Evolutionary conservation across 2,797 vertebrate genomes (phyloP).

Genomic region (Thripadectes ignobilis): DNA sequence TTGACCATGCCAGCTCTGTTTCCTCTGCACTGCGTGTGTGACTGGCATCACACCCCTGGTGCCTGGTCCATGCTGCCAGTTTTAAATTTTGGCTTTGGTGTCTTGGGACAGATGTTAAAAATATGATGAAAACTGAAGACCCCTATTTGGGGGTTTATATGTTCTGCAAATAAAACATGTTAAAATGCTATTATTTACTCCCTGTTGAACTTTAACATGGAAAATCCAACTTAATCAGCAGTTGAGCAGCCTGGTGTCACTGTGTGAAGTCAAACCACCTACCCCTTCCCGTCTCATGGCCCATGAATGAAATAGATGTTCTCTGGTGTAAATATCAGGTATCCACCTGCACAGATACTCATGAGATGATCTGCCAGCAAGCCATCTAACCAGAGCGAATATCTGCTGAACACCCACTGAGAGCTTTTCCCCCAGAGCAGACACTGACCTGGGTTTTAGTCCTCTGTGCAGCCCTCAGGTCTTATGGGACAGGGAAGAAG

Average conservation of each 20-base stretch:
- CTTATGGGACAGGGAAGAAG: background rate
- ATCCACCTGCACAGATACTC: background rate
- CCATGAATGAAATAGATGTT: background rate
- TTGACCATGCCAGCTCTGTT: background rate
- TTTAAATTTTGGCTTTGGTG: background rate
- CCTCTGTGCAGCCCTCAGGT: background rate
- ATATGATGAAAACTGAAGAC: background rate
- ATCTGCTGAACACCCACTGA: background rate
- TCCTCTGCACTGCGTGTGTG: background rate
- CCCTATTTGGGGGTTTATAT: background rate
- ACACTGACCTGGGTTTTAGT: background rate
- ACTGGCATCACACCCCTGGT: background rate
- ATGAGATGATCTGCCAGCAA: background rate
- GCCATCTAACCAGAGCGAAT: fast-evolving
- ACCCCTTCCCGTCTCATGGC: background rate
- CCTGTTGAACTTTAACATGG: background rate
- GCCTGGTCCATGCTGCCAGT: background rate
- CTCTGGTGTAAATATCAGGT: background rate
- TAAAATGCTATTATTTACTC: background rate
- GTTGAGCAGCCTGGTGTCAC: background rate
- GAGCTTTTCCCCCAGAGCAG: background rate
- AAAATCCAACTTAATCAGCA: background rate
- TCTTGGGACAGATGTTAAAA: background rate
- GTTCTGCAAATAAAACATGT: background rate
- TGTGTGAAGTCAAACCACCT: background rate